Percentiles rank a stretch among this genome's conserved stretches.
Evolutionary conservation across 1,140 invertebrate species (phyloP).

Genomic region (Andricus grossulariae): DNA sequence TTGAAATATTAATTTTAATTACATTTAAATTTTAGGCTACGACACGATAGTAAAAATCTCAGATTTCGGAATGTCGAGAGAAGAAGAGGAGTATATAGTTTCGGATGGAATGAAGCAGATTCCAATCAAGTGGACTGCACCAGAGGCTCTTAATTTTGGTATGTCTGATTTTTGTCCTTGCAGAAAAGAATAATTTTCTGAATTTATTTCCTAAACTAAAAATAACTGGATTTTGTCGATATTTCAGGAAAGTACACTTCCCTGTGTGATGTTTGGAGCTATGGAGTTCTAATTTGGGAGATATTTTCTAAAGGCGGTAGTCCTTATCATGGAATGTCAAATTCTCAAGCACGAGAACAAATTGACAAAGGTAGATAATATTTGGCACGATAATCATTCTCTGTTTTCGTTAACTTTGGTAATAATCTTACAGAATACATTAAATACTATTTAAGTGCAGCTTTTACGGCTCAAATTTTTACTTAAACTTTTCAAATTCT

Average conservation of each 20-base stretch:
- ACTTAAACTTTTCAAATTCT: no score
- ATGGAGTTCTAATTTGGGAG: conserved; percentile 97
- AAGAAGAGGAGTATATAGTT: conserved; percentile 98
- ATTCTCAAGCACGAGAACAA: conserved; percentile 93
- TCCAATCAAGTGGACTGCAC: conserved; percentile 98
- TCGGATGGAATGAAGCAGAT: conserved; percentile 99
- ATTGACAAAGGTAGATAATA: conserved; percentile 87
- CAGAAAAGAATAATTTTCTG: conserved; percentile 24
- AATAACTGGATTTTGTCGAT: conserved; percentile 1
- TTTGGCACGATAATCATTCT: background rate
- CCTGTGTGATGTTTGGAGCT: conserved; percentile 98
- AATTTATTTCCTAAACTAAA: background rate
- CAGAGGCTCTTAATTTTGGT: conserved; percentile 97
- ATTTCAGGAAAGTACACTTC: conserved; percentile 94
- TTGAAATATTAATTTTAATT: conserved; percentile 3
- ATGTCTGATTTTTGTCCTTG: conserved; percentile 51
- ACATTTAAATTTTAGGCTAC: conserved; percentile 75
- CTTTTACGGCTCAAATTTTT: no score
- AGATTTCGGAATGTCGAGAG: conserved; percentile 98
- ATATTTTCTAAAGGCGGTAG: conserved; percentile 95
- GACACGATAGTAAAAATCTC: conserved; percentile 96
- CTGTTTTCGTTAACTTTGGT: background rate
- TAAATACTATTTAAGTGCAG: no score
- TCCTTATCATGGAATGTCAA: conserved; percentile 95
- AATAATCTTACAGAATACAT: no score